These are phyloP conservation scores for Oscheius sp. DNA, from an alignment of 2,888 invertebrate genomes.

Conservation along the genomic window DNA sequence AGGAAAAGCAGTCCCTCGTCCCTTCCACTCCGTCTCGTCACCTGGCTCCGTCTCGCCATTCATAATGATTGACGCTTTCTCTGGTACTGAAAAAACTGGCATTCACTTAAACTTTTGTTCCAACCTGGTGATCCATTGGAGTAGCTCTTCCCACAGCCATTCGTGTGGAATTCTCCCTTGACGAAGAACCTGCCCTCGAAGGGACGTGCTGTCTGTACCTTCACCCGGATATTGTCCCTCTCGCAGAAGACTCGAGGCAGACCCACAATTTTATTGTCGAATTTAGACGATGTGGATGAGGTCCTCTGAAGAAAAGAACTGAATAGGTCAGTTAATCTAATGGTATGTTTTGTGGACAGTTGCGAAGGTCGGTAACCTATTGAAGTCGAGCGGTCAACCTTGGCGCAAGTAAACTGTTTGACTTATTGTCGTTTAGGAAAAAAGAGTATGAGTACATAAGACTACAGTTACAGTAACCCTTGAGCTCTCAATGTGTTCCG, in stretches of 20 bases:
- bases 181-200: slow-evolving; percentile 69
- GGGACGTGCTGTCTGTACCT: slow-evolving; percentile 60
- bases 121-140: slow-evolving; percentile 22
- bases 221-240: slow-evolving; percentile 62
- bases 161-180: slow-evolving; percentile 66
- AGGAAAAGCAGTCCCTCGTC: too few species aligned
- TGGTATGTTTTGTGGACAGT: too few species aligned
- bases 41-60: not conserved
- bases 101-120: not conserved
- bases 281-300: slow-evolving; percentile 7
- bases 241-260: slow-evolving; percentile 61
- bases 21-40: not conserved
- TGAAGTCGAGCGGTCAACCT: too few species aligned
- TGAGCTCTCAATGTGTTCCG: too few species aligned
- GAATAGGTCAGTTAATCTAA: too few species aligned
- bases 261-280: slow-evolving; percentile 33
- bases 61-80: not conserved
- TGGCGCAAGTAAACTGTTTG: slow-evolving; percentile 1
- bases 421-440: not conserved
- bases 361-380: too few species aligned
- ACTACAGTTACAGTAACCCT: not conserved
- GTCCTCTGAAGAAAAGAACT: slow-evolving; percentile 29
- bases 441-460: not conserved
- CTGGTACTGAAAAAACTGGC: not conserved
- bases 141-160: slow-evolving; percentile 53